Percentiles rank a stretch among this genome's conserved stretches.
These are phyloP conservation scores for Cuniculus paca DNA, from an alignment of 2,797 vertebrate species.

Conservation along the genomic window DNA sequence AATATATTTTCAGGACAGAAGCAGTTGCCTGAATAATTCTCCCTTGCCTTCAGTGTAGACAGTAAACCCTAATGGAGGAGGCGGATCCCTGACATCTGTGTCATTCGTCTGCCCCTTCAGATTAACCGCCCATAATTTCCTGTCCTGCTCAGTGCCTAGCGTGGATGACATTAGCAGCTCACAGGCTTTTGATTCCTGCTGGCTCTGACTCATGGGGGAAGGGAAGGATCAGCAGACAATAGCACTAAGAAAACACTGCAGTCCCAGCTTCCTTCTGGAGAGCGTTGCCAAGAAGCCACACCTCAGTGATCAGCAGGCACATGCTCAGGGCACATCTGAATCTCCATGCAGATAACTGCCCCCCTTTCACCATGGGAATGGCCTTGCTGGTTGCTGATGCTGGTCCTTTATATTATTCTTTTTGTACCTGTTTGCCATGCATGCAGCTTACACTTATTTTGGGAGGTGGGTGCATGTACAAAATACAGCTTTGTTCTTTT, in stretches of 20 bases:
- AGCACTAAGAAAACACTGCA: neutral
- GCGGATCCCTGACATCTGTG: neutral
- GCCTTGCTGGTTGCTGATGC: neutral
- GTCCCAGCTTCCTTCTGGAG: neutral
- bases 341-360: neutral
- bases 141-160: neutral
- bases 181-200: neutral
- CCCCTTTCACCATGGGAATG: neutral
- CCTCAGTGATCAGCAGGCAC: neutral
- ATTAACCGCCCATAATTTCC: no score
- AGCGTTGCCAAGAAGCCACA: neutral
- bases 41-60: neutral
- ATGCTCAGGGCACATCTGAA: neutral
- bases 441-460: neutral
- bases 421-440: neutral
- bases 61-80: neutral
- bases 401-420: neutral
- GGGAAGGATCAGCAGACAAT: neutral
- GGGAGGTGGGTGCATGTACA: neutral
- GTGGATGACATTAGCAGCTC: neutral
- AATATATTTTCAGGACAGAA: conserved; percentile 14
- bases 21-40: neutral
- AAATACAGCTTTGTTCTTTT: neutral
- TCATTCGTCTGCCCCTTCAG: neutral
- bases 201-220: neutral